Conservation (phyloP, 2,888 invertebrate genomes). For the Ptilodon capucinus region DNA sequence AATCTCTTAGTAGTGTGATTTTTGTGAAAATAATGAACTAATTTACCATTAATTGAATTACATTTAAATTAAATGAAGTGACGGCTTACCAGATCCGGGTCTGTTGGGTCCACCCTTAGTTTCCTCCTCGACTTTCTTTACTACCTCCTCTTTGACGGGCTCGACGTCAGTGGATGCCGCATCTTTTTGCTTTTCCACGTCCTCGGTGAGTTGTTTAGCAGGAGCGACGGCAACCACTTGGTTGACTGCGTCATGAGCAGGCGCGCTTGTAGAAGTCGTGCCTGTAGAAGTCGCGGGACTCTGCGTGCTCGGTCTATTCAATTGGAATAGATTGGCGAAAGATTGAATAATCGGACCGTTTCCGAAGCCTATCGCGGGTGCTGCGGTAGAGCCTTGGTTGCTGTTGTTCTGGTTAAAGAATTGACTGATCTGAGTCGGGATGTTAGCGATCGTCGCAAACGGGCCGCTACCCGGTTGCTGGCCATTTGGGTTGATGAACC, state of each 20-base stretch:
- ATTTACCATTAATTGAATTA: too few species aligned
- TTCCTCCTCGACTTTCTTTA: constrained; percentile 7
- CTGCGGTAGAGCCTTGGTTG: background rate
- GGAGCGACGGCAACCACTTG: constrained; percentile 10
- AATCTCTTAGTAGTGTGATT: too few species aligned
- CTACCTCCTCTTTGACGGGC: constrained; percentile 4
- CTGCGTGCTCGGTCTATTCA: constrained; percentile 4
- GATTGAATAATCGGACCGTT: background rate
- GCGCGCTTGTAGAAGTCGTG: constrained; percentile 6
- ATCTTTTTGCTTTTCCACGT: constrained; percentile 27
- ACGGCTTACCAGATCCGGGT: constrained; percentile 4
- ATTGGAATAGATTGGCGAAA: background rate
- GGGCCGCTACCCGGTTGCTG: background rate
- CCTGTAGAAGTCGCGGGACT: constrained; percentile 3
- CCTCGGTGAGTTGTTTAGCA: constrained; percentile 16
- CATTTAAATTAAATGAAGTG: constrained; percentile 20
- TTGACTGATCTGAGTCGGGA: constrained; percentile 19
- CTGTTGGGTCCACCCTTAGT: constrained; percentile 26
- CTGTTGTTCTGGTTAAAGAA: background rate
- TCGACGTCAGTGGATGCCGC: constrained; percentile 1
- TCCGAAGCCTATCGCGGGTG: background rate
- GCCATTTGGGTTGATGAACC: constrained; percentile 2
- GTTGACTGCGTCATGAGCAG: constrained; percentile 44
- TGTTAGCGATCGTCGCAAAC: background rate
- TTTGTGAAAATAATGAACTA: too few species aligned